Base-by-base conservation (phyloP, 2,113 vertebrate genomes). In the Riparia riparia region DNA sequence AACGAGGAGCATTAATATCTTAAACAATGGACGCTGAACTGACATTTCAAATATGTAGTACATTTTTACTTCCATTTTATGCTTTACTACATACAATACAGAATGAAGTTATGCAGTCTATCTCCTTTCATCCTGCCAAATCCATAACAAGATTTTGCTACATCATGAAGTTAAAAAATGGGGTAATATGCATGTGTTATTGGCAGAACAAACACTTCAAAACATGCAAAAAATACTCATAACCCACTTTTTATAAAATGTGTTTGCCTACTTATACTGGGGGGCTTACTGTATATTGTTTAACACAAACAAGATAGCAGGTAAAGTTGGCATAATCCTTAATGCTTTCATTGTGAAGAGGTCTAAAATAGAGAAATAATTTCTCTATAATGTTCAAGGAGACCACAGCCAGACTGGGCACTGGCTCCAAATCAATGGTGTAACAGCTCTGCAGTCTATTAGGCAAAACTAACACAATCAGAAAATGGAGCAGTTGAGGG, bases 1-100 rank as follows among this genome's bases (percentile, higher is more conserved):
- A 54, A 25, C 24, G 95, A 97, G 61, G 76, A 95, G 73, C 79
- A 31, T 42, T 98, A 96, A 97, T 51, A 54, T 74, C 42, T 70
- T 90, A 86, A 51, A 57, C 64, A 68, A 61, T 0, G 12, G n/a
- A 71, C 42, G 19, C 76, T 47, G 37, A 73, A 89, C 42, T 80
- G 61, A 90, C 54, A 81, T 82, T 78, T 89, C 19, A 60, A 91
- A 95, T 77, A 81, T 1, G 2, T 42, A 66, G 26, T 29, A 65
- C 11, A 19, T 31, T 74, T 93, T 50, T 58, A 81, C 28, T 89
- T 96, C 79, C 19, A 45, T 41, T 80, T 74, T 56, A 73, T 24
- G 6, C 81, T 82, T 54, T 65, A 65, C 18, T 56, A 77, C 26
- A 34, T 51, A 37, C 28, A 86, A 58, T 14, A 86, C 4, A 90